These are phyloP conservation scores for Eutolmus rufibarbis DNA, from an alignment of 2,888 invertebrate genomes.

Conservation along the genomic window DNA sequence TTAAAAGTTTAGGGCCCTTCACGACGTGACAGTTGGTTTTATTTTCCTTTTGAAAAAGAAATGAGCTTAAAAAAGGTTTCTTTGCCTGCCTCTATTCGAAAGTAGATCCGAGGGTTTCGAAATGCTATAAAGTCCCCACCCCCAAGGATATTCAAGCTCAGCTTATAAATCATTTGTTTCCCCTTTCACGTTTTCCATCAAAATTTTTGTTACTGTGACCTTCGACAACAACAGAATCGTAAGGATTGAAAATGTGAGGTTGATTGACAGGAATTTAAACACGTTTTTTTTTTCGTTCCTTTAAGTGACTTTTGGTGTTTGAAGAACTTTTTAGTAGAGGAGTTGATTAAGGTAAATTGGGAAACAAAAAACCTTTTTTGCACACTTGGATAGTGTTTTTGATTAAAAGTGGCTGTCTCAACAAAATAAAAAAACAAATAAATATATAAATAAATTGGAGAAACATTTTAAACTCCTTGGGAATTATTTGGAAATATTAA, in stretches of 20 bases:
- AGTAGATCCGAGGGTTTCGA: not conserved
- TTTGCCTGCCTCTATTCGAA: not conserved
- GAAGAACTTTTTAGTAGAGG: not conserved
- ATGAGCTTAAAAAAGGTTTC: slow-evolving; percentile 32
- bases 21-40: slow-evolving; percentile 30
- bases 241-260: not conserved
- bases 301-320: slow-evolving; percentile 6
- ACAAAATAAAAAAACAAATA: not conserved
- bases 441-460: not conserved
- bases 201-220: not conserved
- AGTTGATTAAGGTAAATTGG: not conserved
- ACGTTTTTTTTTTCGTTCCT: not conserved
- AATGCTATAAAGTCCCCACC: slow-evolving; percentile 15
- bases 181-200: slow-evolving; percentile 24
- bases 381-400: not conserved
- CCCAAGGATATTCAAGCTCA: not conserved
- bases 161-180: slow-evolving; percentile 26
- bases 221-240: not conserved
- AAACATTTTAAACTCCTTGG: not conserved
- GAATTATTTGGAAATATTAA: not conserved
- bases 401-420: not conserved
- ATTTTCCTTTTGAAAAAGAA: slow-evolving; percentile 12
- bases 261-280: not conserved
- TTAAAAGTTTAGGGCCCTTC: slow-evolving; percentile 23
- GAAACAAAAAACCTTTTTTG: not conserved